Evolutionary conservation across 2,113 vertebrate genomes (phyloP), one percentile per base, ranked within the genome.

Genomic region (Chaenocephalus aceratus): DNA sequence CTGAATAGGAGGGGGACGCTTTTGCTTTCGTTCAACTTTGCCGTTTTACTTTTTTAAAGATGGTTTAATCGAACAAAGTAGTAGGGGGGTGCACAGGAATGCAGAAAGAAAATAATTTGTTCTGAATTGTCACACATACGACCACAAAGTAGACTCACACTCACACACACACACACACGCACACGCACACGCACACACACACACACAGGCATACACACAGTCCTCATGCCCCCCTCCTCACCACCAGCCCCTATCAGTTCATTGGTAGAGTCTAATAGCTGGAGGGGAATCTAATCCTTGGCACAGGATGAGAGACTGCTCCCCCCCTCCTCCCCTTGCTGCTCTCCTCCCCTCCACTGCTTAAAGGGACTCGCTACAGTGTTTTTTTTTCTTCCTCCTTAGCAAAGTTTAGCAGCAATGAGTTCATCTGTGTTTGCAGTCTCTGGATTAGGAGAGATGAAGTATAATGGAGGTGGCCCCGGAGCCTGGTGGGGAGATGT

Each of bases 231-330:
- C 66, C 51, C 72, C 21, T 15, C 76, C 15, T 13, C 48, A 66
- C 46, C 49, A 26, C 66, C 56, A 79, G 67, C 52, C 72, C 69
- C 90, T 84, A 90, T 91, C 90, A 85, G 83, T 83, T 18, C 86
- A 93, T 92, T 95, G 95, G 93, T 95, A 91, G 80, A 91, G 92
- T 91, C 95, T 95, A 91, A 95, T 90, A 88, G 95, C 94, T 95
- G 92, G 89, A 92, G 89, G 93, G 88, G 79, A 95, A 93, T 90
- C 88, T 90, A 93, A 95, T 94, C 82, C 94, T 95, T 96, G 93
- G 93, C 91, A 95, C 81, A 87, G 92, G 93, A 94, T 95, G 77
- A 96, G 72, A 90, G 85, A 52, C 61, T 49, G 61, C 79, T 73
- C 63, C 63, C 2, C 46, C 13, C 26, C 75, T 72, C 65, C 65